phyloP scores from a whole-genome alignment of 2,888 invertebrate species.

The Apoderus coryli region DNA sequence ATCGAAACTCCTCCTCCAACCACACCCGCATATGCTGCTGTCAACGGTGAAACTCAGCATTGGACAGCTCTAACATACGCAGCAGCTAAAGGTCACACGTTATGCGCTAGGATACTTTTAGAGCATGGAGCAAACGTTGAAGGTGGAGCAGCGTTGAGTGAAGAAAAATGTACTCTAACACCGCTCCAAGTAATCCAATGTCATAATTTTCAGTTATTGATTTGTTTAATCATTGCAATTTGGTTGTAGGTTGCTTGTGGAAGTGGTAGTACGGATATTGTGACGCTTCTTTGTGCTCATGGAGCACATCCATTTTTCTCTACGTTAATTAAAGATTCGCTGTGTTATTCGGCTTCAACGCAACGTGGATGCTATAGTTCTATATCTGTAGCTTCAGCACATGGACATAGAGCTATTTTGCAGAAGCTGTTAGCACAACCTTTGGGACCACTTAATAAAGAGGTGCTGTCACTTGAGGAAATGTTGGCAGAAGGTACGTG shows the following conservation, averaged over 20 bases:
- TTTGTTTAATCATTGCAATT: not conserved
- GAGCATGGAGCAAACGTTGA: slow-evolving; percentile 74
- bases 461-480: slow-evolving; percentile 75
- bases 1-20: slow-evolving; percentile 60
- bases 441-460: slow-evolving; percentile 47
- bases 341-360: slow-evolving; percentile 75
- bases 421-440: slow-evolving; percentile 67
- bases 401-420: slow-evolving; percentile 67
- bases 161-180: slow-evolving; percentile 75
- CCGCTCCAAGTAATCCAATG: slow-evolving; percentile 54
- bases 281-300: slow-evolving; percentile 62
- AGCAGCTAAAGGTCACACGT: slow-evolving; percentile 42
- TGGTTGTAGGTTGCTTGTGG: slow-evolving; percentile 55
- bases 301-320: slow-evolving; percentile 82
- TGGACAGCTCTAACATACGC: slow-evolving; percentile 88
- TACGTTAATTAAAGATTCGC: slow-evolving; percentile 66
- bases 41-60: slow-evolving; percentile 53
- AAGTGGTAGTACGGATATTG: slow-evolving; percentile 65
- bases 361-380: slow-evolving; percentile 80
- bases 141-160: slow-evolving; percentile 68
- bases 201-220: not conserved
- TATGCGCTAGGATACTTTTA: slow-evolving; percentile 46
- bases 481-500: slow-evolving; percentile 69
- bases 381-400: slow-evolving; percentile 78
- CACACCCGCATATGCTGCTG: slow-evolving; percentile 35